These are phyloP conservation scores for Brenthis daphne DNA, from an alignment of 2,888 invertebrate genomes.

Conservation along the genomic window DNA sequence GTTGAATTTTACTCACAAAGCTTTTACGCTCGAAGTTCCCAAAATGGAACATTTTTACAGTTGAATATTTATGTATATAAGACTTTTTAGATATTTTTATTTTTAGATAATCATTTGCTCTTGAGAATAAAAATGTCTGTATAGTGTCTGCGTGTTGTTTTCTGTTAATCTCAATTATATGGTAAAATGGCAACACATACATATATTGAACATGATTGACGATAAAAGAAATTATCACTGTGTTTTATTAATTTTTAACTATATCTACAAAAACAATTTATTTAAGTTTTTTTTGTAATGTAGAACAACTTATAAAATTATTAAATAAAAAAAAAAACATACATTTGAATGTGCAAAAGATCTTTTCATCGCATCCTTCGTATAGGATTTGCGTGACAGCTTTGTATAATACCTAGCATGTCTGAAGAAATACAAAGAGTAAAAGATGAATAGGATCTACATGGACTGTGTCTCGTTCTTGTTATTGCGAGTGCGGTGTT, in stretches of 20 bases:
- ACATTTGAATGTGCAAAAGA: neutral
- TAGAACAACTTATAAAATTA: too few species aligned
- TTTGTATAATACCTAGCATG: constrained; percentile 10
- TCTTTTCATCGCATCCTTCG: constrained; percentile 1
- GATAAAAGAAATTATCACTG: too few species aligned
- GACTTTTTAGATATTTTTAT: neutral
- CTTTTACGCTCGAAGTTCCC: neutral
- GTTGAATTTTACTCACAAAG: constrained; percentile 10
- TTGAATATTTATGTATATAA: neutral
- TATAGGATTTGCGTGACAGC: constrained; percentile 3
- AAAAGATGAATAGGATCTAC: constrained; percentile 23
- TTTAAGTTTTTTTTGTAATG: too few species aligned
- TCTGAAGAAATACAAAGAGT: constrained; percentile 12
- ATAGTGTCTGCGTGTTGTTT: too few species aligned
- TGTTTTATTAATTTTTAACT: too few species aligned
- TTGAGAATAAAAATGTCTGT: too few species aligned
- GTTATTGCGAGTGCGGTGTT: constrained; percentile 4
- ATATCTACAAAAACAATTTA: too few species aligned
- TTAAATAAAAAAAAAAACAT: neutral
- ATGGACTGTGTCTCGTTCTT: neutral
- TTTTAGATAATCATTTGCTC: too few species aligned
- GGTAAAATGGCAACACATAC: too few species aligned
- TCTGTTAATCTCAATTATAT: too few species aligned
- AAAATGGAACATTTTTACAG: neutral
- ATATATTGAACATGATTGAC: too few species aligned